Conservation (phyloP, 2,113 vertebrate species). For the Psophia crepitans region DNA sequence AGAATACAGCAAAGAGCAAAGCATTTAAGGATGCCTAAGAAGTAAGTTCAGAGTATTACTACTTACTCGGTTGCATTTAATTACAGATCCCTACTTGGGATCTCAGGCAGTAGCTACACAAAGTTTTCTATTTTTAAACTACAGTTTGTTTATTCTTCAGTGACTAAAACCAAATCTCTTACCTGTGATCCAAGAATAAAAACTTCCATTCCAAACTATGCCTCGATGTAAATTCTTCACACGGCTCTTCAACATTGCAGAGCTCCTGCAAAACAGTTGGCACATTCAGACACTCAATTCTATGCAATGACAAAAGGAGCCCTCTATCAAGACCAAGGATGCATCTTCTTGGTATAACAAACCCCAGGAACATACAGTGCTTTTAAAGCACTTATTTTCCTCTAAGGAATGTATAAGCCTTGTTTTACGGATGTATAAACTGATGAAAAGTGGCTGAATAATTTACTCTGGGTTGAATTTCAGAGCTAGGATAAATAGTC, state of each 20-base stretch:
- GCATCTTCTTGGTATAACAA: neutral
- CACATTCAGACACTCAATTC: neutral
- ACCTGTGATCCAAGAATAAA: conserved; percentile 85
- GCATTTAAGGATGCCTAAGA: neutral
- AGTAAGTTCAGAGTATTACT: neutral
- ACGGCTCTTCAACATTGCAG: conserved; percentile 75
- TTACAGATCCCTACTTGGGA: neutral
- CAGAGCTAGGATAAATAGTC: neutral
- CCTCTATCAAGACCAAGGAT: neutral
- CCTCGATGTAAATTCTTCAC: conserved; percentile 81
- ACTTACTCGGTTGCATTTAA: neutral
- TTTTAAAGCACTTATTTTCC: neutral
- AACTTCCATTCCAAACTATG: conserved; percentile 88
- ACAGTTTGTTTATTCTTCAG: neutral
- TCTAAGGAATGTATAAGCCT: neutral
- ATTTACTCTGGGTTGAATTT: neutral
- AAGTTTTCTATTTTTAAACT: neutral
- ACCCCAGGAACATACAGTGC: neutral
- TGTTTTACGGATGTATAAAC: neutral
- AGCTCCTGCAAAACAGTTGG: conserved; percentile 76
- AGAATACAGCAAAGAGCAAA: neutral
- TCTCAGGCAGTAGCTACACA: neutral
- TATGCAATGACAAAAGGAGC: neutral
- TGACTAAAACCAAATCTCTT: neutral
- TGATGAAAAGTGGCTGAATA: neutral